Conservation (phyloP, 2,797 vertebrate genomes). For the Hybognathus amarus region DNA sequence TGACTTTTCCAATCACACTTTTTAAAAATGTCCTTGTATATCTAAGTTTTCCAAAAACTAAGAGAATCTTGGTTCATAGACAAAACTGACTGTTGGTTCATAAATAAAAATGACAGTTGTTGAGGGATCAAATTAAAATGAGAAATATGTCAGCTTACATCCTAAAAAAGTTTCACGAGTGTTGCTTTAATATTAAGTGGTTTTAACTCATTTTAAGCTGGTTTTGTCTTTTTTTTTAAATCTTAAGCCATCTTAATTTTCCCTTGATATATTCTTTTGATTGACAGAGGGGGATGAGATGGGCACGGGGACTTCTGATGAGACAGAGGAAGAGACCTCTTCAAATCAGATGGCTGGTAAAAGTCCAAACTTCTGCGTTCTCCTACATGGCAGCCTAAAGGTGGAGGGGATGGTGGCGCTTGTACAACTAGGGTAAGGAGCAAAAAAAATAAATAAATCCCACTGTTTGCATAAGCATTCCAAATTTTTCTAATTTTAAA, state of each 20-base stretch:
- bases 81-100: neutral
- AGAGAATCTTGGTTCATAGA: neutral
- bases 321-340: slow-evolving; percentile 93
- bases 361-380: slow-evolving; percentile 97
- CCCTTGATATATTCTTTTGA: neutral
- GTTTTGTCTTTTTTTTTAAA: neutral
- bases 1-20: too few relatives aligned
- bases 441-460: too few relatives aligned
- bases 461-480: neutral
- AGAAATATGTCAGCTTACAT: neutral
- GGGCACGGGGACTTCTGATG: slow-evolving; percentile 89
- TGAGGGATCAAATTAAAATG: neutral
- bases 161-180: neutral
- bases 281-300: slow-evolving; percentile 91
- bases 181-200: neutral
- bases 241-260: neutral
- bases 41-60: neutral
- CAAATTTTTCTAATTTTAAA: neutral
- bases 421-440: slow-evolving; percentile 91
- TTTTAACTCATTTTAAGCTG: neutral
- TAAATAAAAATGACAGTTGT: neutral
- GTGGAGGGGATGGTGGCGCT: slow-evolving; percentile 99
- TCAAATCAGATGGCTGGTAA: slow-evolving; percentile 97
- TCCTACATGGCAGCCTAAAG: slow-evolving; percentile 96
- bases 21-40: neutral